Evolutionary conservation across 37 sponge, comb jelly and placozoan genomes (phyloP), one percentile per base, ranked within the genome.

Genomic region (Dysidea cf. avara): DNA sequence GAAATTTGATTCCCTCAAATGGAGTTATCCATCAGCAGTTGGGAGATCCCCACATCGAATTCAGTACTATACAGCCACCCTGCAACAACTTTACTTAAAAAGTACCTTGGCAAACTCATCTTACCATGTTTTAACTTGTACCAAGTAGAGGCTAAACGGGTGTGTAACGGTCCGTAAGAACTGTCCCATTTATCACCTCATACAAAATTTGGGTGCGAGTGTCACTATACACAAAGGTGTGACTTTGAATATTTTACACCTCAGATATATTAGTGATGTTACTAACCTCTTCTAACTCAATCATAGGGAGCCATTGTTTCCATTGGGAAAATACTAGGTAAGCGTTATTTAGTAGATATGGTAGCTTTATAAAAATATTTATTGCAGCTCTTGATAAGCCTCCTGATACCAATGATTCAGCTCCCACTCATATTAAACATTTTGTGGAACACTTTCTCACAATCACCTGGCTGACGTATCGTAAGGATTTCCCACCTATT

Each of bases 401-500:
- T 28, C 3, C 34, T 26, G 56, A 24, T n/a, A 30, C 52, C 14
- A 30, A 30, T 24, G 92, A 91, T 7, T 70, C 75, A 2, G 63
- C 56, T 1, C 93, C 88, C 1, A 53, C 54, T 14, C 93, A 92
- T 74, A 54, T 92, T 21, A 20, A 72, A 12, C 62, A 75, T 35
- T 76, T 87, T 63, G 61, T 87, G 73, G 75, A 79, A 31, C 85
- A 92, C 72, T 79, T 56, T 53, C 40, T 80, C 54, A 76, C 88
- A 21, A 33, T 87, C 2, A 40, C 80, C 2, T 92, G 93, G 93
- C 64, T 77, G 53, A 77, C 78, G 28, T 92, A 92, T 65, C 75
- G 99, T 13, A 51, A 74, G 1, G 73, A 81, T 54, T 98, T 98
- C 75, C 33, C 86, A 17, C 68, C 81, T 36, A 80, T 98, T 11